Evolutionary conservation across 2,888 invertebrate genomes (phyloP), one percentile per base, ranked within the genome.

Genomic region (Archips xylosteana): DNA sequence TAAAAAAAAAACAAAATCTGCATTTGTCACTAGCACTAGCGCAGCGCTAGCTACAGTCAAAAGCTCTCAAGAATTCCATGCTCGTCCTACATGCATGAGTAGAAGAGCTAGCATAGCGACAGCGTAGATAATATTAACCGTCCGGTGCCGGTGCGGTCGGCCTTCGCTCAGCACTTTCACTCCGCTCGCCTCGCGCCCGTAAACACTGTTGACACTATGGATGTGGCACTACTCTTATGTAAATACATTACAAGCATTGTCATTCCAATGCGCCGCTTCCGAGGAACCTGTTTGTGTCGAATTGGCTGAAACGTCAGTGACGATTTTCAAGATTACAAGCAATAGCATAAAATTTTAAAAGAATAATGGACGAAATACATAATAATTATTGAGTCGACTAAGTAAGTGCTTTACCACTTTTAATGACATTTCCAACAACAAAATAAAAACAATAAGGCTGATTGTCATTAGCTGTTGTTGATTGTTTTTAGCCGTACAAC

Each of bases 141-240:
- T 49, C 68, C 70, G 63, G 63, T 87, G 89, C 86, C 70, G 63
- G 63, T 86, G 89, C 86, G 85, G 88, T 85, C 90, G 92, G 92
- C 92, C 93, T 94, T 92, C 93, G 88, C 82, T 83, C 84, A 84
- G 81, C 84, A 59, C 92, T 93, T 93, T 93, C 93, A 92, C 93
- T 92, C 74, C 63, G 85, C 78, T 81, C 80, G 79, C 82, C 87
- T 80, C 81, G 81, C 83, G 87, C 83, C 79, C 79, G 83, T 79
- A 81, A 85, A 85, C 80, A 81, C 78, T 82, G 79, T 78, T 80
- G 81, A 80, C 79, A 81, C 77, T 78, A 76, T 86, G 88, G 90
- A 91, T 89, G 80, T 81, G 90, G 91, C 79, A 90, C 81, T 74
- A 75, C 74, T 70, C 74, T 74, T 74, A 74, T 74, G 74, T 74